Evolutionary conservation across 1,140 invertebrate genomes (phyloP), one percentile per base, ranked within the genome.

Genomic region (Drosophila repleta): DNA sequence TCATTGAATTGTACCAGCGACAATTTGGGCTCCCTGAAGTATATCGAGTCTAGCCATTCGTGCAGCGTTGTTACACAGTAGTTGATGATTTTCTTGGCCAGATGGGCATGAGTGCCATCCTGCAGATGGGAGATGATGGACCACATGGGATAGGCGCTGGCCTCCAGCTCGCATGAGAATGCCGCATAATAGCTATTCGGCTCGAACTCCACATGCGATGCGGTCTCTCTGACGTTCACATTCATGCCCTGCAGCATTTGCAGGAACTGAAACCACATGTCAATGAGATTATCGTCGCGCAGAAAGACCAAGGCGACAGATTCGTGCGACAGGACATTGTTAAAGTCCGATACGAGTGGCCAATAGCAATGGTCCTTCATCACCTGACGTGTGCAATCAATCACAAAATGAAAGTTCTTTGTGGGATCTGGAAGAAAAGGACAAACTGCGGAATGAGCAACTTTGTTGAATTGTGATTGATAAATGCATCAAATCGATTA

Each of bases 331-430:
- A 99, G 93, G n/a, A 99, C 96, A 92, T 99, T 99, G 90, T 99
- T 99, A 37, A 99, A 94, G 93, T 99, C 98, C 0, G 97, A 98
- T 37, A 99, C 97, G 3, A 99, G 93, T 10, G 98, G 98, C 98
- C 98, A 99, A 92, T 99, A 99, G 93, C 97, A 98, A 92, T 99
- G 98, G 87, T 99, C 97, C 92, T 97, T 98, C 97, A 99, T 98
- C 4, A 98, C 96, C 73, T 96, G 94, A 71, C 96, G 94, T 11
- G 95, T 96, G 91, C 98, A 99, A 88, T 99, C 97, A 5, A 99
- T 98, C n/a, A 99, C 97, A 79, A 94, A 95, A 90, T 98, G 97
- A 77, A 95, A 95, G 92, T 97, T 98, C 77, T 95, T 95, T 15
- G 94, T 93, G 29, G 95, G 94, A 93, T 97, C 96, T 96, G 85